Evolutionary conservation across 2,797 vertebrate species (phyloP), one percentile per base, ranked within the genome.

Genomic region (Mastacembelus armatus): DNA sequence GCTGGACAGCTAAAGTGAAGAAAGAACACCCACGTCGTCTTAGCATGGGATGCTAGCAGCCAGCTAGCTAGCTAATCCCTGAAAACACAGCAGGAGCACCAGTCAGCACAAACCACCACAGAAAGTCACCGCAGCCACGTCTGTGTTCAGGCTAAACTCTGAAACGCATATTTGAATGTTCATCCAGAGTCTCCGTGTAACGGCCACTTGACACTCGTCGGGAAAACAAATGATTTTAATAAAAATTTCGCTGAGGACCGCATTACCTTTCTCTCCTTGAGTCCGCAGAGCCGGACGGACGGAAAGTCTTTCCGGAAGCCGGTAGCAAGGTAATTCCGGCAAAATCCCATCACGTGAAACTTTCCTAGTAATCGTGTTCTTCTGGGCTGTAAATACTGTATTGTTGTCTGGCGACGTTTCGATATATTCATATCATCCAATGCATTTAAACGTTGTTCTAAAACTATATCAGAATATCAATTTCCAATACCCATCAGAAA

Each of bases 211-310:
- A 56, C 60, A 59, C 2, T 35, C 78, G 4, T 33, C 44, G 72
- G 77, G 54, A 14, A 81, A 87, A 85, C 59, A 16, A 8, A 39
- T 26, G 38, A 11, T 72, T 80, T 86, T 59, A 60, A 66, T 43
- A 35, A 29, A 64, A 76, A 38, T 54, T 49, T 19, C 30, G 42
- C 43, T 38, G 10, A 66, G 75, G 77, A 84, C 51, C 58, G 63
- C 19, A 16, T 95, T 96, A 95, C 95, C 95, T 95, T 95, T 94
- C 90, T 95, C 95, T 96, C 95, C 95, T 96, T 95, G 92, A 95
- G 95, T 96, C 95, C 95, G 95, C 93, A 91, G 86, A 95, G 93
- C 95, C 95, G 95, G 95, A 96, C 95, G 95, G 95, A 95, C 95
- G 89, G 90, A 92, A 94, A 93, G 92, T 84, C 91, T 93, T 93